Conservation (phyloP, 35 echinoderm and acorn worm species). For the Lytechinus variegatus region DNA sequence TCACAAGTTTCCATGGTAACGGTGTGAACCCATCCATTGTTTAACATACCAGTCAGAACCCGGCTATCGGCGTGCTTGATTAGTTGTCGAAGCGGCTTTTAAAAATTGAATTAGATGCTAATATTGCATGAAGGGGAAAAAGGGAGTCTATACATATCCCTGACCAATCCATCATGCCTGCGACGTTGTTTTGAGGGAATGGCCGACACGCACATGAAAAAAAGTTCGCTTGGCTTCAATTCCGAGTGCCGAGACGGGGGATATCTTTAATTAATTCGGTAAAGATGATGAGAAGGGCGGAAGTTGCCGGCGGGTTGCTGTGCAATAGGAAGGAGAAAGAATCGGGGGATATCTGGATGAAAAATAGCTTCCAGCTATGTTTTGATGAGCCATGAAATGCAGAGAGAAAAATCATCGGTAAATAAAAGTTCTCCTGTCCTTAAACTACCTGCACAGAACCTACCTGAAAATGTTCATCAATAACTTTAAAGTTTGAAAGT, state of each 20-base stretch:
- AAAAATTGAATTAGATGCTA: slow-evolving; percentile 20
- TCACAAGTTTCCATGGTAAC: neutral
- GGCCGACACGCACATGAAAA: neutral
- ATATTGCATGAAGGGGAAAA: neutral
- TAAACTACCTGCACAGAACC: neutral
- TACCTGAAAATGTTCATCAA: too few relatives aligned
- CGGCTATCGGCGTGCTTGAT: neutral
- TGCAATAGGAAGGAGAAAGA: neutral
- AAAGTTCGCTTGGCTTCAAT: neutral
- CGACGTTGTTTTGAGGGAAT: neutral
- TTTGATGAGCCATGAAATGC: neutral
- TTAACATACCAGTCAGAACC: neutral
- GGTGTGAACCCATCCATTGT: neutral
- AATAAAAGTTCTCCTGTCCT: neutral
- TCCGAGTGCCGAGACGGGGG: neutral
- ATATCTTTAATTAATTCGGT: slow-evolving; percentile 15
- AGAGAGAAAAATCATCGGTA: neutral
- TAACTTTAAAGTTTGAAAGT: too few relatives aligned
- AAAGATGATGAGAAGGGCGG: neutral
- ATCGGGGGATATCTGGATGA: neutral
- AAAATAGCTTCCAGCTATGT: neutral
- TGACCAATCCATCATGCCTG: neutral
- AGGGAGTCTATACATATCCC: neutral
- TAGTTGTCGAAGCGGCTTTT: neutral
- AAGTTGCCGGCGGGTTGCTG: neutral